Conservation (phyloP, 2,888 invertebrate genomes). For the Pedicia rivosa region DNA sequence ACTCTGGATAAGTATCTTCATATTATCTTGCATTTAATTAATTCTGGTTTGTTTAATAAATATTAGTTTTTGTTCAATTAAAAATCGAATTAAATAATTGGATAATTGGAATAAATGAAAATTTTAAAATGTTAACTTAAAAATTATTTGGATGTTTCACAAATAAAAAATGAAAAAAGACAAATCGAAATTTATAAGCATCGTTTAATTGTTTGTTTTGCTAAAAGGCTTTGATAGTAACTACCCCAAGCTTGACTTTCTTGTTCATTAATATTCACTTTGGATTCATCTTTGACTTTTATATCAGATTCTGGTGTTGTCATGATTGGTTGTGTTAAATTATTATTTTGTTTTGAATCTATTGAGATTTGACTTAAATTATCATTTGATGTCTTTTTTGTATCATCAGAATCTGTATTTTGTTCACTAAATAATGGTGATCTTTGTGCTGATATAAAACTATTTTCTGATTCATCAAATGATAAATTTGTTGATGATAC, state of each 20-base stretch:
- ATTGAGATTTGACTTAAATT: neutral
- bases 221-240: slow-evolving; percentile 34
- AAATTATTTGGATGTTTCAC: too few species aligned
- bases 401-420: slow-evolving; percentile 3
- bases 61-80: too few species aligned
- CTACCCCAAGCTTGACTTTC: slow-evolving; percentile 28
- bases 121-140: too few species aligned
- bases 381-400: neutral
- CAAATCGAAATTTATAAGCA: slow-evolving; percentile 27
- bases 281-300: slow-evolving; percentile 1
- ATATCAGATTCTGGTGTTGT: slow-evolving; percentile 1
- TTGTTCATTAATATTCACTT: neutral
- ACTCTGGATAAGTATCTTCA: too few species aligned
- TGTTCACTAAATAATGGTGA: slow-evolving; percentile 2
- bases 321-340: too few species aligned
- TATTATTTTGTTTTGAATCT: neutral
- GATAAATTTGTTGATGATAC: slow-evolving; percentile 27
- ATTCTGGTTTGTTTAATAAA: too few species aligned
- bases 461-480: slow-evolving; percentile 26
- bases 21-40: too few species aligned
- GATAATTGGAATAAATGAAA: too few species aligned
- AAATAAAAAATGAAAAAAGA: slow-evolving; percentile 1
- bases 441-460: slow-evolving; percentile 20
- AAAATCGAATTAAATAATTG: too few species aligned
- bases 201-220: slow-evolving; percentile 41